phyloP scores from a whole-genome alignment of 92 coral and sea anemone genomes.

The Meandrina meandrites region DNA sequence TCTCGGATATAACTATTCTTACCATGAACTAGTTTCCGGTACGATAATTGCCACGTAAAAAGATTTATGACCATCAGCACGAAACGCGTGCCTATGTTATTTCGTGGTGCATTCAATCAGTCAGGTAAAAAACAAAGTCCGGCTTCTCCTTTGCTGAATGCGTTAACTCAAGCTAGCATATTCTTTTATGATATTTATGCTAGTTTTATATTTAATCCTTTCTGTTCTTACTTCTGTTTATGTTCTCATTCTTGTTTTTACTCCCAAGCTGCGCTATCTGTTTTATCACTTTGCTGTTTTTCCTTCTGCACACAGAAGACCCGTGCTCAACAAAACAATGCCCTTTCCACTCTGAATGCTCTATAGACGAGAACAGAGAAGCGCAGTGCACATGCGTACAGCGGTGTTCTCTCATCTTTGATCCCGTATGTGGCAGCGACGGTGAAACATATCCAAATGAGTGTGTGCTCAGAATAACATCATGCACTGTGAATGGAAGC shows the following conservation, averaged over 20 bases:
- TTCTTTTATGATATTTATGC: background rate
- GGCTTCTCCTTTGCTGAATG: no score
- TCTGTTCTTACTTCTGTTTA: background rate
- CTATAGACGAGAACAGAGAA: conserved; percentile 47
- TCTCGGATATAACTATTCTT: no score
- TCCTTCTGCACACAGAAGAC: conserved; percentile 36
- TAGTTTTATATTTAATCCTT: no score
- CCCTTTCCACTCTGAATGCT: conserved; percentile 68
- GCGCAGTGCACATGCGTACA: conserved; percentile 77
- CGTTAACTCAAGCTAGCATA: background rate
- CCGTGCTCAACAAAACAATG: conserved; percentile 74
- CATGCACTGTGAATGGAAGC: conserved; percentile 70
- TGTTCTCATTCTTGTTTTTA: background rate
- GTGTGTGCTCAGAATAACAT: conserved; percentile 71
- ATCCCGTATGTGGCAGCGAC: conserved; percentile 87
- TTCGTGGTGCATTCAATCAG: no score
- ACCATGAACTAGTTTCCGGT: no score
- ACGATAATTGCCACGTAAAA: no score
- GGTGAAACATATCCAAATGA: conserved; percentile 76
- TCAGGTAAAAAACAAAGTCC: no score
- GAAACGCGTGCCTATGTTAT: no score
- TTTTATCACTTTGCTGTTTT: background rate
- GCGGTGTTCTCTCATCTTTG: conserved; percentile 61
- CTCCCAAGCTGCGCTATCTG: background rate
- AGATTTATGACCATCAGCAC: no score